Base-by-base conservation (phyloP, 2,113 vertebrate species). In the Cavia aperea region DNA sequence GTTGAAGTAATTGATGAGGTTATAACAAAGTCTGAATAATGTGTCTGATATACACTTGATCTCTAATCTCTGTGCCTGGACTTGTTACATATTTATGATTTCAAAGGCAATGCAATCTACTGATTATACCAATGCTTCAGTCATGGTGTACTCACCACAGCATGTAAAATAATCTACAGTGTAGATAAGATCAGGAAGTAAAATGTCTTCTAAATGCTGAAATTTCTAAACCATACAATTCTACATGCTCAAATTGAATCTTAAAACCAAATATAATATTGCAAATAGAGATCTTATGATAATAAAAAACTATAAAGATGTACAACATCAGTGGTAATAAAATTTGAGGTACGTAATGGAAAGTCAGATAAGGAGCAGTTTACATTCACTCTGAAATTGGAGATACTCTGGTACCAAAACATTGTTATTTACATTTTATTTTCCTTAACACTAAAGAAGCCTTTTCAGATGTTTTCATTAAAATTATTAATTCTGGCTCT, bases 401-500 rank as follows among this genome's bases (percentile, higher is more conserved):
- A 92, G 84, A 92, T 83, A 66, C 72, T 90, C 56, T 87, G 43
- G 36, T 87, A 51, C 77, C 92, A 58, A 95, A 92, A 72, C 46
- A 33, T 39, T 87, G 75, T 85, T 94, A 60, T 73, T 92, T 49
- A 85, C 9, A 88, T 94, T 92, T 95, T 2, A 9, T 85, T 93
- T 96, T 88, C 46, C n/a, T 91, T 84, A 88, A 94, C 29, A 68
- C 65, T 79, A 73, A 84, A 54, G 23, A 18, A 92, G 9, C 58
- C 39, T 90, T 95, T 92, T 86, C 85, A 86, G 68, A 78, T 93
- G 43, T 94, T 96, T 96, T 94, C 68, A 85, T 94, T 88, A 81
- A 92, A 93, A 92, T 86, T 66, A 21, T 82, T 95, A 46, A 65
- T 93, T 94, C 46, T 93, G 83, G 26, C 86, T 93, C 62, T 93